Conservation (phyloP, 2,113 vertebrate species). For the Eclectus roratus region DNA sequence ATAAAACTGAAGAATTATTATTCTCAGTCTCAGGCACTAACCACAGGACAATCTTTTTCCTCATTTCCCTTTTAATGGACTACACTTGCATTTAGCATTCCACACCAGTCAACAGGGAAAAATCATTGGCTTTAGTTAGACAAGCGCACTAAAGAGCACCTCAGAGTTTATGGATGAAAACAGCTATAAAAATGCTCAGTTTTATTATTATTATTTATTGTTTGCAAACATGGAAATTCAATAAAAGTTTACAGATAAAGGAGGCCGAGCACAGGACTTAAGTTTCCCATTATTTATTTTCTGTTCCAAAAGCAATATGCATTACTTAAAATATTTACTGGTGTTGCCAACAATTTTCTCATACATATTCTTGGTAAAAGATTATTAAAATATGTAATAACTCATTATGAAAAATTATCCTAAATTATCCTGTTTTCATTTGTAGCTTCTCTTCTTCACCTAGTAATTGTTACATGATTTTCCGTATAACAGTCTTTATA, state of each 20-base stretch:
- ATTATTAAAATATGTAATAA: background rate
- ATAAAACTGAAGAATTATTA: conserved; percentile 45
- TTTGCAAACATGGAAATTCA: conserved; percentile 40
- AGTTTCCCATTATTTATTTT: conserved; percentile 12
- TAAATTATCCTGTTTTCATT: background rate
- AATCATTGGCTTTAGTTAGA: conserved; percentile 27
- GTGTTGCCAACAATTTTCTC: background rate
- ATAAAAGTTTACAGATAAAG: conserved; percentile 31
- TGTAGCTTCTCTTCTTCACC: background rate
- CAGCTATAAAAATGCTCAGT: conserved; percentile 31
- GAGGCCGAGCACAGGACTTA: background rate
- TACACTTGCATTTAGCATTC: conserved; percentile 44
- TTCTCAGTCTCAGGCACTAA: conserved; percentile 24
- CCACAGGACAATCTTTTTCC: conserved; percentile 20
- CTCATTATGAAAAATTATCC: background rate
- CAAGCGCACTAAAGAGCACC: conserved; percentile 1
- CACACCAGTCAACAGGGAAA: conserved; percentile 9
- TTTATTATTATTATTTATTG: conserved; percentile 64
- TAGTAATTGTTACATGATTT: background rate
- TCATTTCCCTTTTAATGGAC: conserved; percentile 57
- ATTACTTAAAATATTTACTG: background rate
- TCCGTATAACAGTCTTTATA: background rate
- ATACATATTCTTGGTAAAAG: background rate
- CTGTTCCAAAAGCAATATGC: background rate
- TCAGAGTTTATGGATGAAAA: conserved; percentile 45